A percentile compares a stretch with the other conserved stretches of the same genome.
Evolutionary conservation across 1,140 invertebrate species (phyloP).

Genomic region (Lethocerus indicus): DNA sequence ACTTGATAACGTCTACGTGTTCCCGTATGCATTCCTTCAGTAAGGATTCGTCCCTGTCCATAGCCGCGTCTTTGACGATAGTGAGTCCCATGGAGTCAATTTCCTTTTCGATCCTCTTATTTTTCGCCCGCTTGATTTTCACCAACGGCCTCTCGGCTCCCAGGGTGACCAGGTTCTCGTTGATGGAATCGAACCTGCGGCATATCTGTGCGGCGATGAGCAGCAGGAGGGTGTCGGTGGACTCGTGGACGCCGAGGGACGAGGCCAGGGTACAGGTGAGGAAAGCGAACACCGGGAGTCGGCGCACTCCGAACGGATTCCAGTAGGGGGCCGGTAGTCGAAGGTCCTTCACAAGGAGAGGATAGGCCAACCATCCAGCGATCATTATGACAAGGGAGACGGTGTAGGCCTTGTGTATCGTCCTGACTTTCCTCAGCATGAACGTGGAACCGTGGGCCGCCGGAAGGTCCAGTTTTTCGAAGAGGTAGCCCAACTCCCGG

Average conservation of each 20-base stretch:
- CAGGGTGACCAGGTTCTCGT: neutral
- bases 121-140: conserved; percentile 2
- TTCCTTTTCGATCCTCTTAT: neutral
- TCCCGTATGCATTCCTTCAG: conserved; percentile 10
- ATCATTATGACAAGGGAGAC: neutral
- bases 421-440: neutral
- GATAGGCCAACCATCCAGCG: neutral
- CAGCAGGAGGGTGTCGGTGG: conserved; percentile 8
- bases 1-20: conserved; percentile 11
- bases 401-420: neutral
- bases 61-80: conserved; percentile 1
- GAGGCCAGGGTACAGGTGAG: neutral
- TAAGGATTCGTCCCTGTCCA: conserved; percentile 8
- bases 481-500: conserved; percentile 1
- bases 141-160: conserved; percentile 3
- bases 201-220: conserved; percentile 8
- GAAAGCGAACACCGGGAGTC: neutral
- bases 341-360: conserved; percentile 2
- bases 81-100: neutral
- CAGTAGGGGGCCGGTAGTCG: conserved; percentile 6
- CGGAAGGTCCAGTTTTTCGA: conserved; percentile 2
- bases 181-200: conserved; percentile 5
- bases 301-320: conserved; percentile 1
- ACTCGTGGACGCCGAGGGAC: neutral
- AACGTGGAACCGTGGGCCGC: conserved; percentile 4